phyloP scores from a whole-genome alignment of 1,140 invertebrate genomes.

The Trissolcus basalis region DNA sequence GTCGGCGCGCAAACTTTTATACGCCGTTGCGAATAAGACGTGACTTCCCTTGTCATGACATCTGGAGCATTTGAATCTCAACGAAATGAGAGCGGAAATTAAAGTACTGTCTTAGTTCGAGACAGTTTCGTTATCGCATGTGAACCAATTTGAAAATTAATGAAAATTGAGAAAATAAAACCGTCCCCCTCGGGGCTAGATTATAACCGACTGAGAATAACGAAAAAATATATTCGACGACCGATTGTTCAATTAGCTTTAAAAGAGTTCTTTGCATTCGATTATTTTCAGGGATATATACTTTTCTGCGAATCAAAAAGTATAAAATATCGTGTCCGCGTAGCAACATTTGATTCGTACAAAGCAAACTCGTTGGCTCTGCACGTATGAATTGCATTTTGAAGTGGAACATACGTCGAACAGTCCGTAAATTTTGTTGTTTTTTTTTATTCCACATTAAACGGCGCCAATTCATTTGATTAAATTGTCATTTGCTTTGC shows the following conservation, averaged over 20 bases:
- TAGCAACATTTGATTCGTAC: too few species aligned
- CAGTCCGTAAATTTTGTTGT: too few species aligned
- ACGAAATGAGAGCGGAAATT: neutral
- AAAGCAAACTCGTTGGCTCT: too few species aligned
- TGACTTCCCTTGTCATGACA: neutral
- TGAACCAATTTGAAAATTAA: neutral
- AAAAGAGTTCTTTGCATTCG: too few species aligned
- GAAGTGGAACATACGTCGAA: too few species aligned
- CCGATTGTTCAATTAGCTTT: too few species aligned
- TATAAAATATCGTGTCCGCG: too few species aligned
- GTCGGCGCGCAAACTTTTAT: neutral
- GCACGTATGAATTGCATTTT: too few species aligned
- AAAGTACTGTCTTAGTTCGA: slow-evolving; percentile 1
- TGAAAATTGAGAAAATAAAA: neutral
- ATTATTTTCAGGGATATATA: too few species aligned
- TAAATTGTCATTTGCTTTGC: slow-evolving; percentile 13
- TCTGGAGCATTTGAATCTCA: neutral
- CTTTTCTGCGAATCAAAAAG: too few species aligned
- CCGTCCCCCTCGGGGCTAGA: neutral
- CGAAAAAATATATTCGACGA: too few species aligned
- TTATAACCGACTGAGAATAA: too few species aligned
- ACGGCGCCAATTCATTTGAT: slow-evolving; percentile 6
- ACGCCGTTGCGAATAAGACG: neutral
- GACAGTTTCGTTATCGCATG: neutral
- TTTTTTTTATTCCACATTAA: neutral